Evolutionary conservation across 2,888 invertebrate genomes (phyloP).

Genomic region (Trachelus tabidus): DNA sequence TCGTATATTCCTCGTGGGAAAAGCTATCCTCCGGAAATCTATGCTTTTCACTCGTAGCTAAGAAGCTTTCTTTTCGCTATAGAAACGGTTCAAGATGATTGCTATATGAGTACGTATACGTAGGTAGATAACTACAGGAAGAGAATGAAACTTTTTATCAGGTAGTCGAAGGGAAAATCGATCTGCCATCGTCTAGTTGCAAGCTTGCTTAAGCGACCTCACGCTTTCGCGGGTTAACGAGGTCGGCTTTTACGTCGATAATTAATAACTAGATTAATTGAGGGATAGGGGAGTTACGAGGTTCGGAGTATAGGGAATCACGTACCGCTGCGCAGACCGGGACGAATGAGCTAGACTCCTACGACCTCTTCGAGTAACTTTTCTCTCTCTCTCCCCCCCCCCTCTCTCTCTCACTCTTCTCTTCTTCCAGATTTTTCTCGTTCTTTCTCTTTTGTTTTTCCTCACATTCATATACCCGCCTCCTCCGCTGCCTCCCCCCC

Average conservation of each 20-base stretch:
- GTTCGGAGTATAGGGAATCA: neutral
- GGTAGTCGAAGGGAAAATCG: neutral
- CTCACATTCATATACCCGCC: neutral
- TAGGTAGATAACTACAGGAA: neutral
- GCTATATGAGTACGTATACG: neutral
- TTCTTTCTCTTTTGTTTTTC: slow-evolving; percentile 10
- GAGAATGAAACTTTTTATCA: neutral
- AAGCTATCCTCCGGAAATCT: neutral
- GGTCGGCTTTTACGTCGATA: slow-evolving; percentile 51
- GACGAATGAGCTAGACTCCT: slow-evolving; percentile 19
- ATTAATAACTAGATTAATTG: slow-evolving; percentile 59
- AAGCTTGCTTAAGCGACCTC: slow-evolving; percentile 8
- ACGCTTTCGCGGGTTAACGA: slow-evolving; percentile 47
- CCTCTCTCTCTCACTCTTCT: neutral
- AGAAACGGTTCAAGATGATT: neutral
- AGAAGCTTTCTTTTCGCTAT: neutral
- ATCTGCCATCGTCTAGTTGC: neutral
- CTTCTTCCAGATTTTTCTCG: slow-evolving; percentile 1
- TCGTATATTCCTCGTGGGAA: neutral
- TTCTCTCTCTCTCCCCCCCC: neutral
- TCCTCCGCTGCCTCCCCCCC: neutral
- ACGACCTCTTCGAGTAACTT: slow-evolving; percentile 21
- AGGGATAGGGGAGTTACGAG: slow-evolving; percentile 45
- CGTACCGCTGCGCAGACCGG: neutral
- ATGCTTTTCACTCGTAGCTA: neutral